Evolutionary conservation across 2,888 invertebrate genomes (phyloP).

Genomic region (Spodoptera picta): DNA sequence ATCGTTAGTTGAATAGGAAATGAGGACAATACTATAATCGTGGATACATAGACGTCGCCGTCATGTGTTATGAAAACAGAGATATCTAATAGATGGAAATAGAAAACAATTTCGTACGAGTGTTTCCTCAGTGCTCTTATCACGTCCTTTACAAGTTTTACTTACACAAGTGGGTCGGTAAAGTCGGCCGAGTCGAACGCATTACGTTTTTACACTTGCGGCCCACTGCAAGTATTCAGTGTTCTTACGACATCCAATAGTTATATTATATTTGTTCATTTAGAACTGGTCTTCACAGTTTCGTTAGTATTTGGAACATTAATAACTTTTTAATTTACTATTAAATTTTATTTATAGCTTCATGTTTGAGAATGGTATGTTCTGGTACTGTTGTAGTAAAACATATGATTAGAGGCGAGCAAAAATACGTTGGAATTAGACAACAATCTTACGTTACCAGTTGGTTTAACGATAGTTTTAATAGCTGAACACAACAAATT

Average conservation of each 20-base stretch:
- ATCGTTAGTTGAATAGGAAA: background rate
- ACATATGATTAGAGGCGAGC: slow-evolving; percentile 25
- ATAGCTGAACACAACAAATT: background rate
- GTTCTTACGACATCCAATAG: slow-evolving; percentile 67
- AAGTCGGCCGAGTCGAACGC: slow-evolving; percentile 72
- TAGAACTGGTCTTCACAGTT: slow-evolving; percentile 38
- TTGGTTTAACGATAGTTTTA: slow-evolving; percentile 19
- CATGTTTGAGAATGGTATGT: slow-evolving; percentile 20
- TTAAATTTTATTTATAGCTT: slow-evolving; percentile 37
- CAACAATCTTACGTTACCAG: slow-evolving; percentile 15
- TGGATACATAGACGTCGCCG: background rate
- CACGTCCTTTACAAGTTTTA: slow-evolving; percentile 58
- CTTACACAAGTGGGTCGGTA: slow-evolving; percentile 71
- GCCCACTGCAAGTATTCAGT: slow-evolving; percentile 39
- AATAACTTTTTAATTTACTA: slow-evolving; percentile 32
- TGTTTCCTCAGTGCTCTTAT: slow-evolving; percentile 64
- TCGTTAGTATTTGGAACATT: slow-evolving; percentile 45
- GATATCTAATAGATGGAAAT: slow-evolving; percentile 16
- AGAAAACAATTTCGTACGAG: slow-evolving; percentile 25
- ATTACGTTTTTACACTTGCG: slow-evolving; percentile 71
- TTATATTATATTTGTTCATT: slow-evolving; percentile 47
- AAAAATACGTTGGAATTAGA: slow-evolving; percentile 39
- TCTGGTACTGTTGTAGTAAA: slow-evolving; percentile 31
- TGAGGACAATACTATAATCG: slow-evolving; percentile 14
- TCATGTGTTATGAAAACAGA: slow-evolving; percentile 14